Conservation (phyloP, 2,113 vertebrate species). For the Benitochromis conjunctus region DNA sequence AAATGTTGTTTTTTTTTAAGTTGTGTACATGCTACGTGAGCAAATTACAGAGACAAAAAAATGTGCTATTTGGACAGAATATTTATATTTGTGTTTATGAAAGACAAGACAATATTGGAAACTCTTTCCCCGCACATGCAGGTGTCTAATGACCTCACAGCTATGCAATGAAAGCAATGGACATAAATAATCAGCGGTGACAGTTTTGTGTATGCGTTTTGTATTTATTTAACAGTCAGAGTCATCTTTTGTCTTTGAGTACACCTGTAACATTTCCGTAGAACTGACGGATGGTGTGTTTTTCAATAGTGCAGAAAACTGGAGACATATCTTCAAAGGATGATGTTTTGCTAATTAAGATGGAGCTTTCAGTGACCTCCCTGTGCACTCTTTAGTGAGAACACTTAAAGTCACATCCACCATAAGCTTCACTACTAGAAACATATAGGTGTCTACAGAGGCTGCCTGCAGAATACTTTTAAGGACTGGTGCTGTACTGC, state of each 20-base stretch:
- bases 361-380: not conserved
- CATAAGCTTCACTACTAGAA: not conserved
- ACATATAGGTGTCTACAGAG: not conserved
- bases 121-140: not conserved
- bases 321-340: not conserved
- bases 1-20: not conserved
- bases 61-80: not conserved
- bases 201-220: not conserved
- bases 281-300: not conserved
- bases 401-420: not conserved
- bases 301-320: not conserved
- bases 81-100: not conserved
- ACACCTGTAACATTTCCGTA: not conserved
- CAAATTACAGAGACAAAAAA: not conserved
- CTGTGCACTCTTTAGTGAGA: not conserved
- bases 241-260: not conserved
- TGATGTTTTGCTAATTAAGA: not conserved
- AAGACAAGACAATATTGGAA: not conserved
- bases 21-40: not conserved
- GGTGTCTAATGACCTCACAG: constrained; percentile 8
- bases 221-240: not conserved
- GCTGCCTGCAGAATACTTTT: not conserved
- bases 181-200: not conserved
- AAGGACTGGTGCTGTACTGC: not conserved
- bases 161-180: constrained; percentile 21